Evolutionary conservation across 2,113 vertebrate species (phyloP), one percentile per base, ranked within the genome.

Genomic region (Paratilapia polleni): DNA sequence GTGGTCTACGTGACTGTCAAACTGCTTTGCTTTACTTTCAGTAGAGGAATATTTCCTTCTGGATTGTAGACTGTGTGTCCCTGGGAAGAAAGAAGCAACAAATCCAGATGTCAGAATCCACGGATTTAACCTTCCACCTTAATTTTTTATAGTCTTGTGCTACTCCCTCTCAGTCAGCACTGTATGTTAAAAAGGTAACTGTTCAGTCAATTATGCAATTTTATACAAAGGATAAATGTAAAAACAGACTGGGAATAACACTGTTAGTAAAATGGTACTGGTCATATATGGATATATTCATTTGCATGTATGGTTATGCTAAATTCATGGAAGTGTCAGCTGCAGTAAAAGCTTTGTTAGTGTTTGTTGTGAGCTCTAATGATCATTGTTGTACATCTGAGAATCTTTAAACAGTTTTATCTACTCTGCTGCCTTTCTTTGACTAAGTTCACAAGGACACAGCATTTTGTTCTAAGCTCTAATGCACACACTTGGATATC

Each of bases 181-280:
- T 47, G 52, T 5, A 49, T 57, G 36, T 63, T n/a, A 20, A 26
- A 43, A 43, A 26, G 2, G 14, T 68, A 43, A 68, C 26, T 47
- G 26, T 68, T 19, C 64, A 68, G 60, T 77, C 61, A 83, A 61
- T 87, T 92, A 88, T 83, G 82, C 82, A 85, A 90, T 81, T 90
- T 70, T 89, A 82, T 84, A 82, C 26, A 2, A 31, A 64, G 24
- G 66, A 82, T 22, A 66, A 20, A 61, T 47, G 61, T 75, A 57
- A 58, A 47, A 76, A 31, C 14, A 81, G n/a, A 68, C 70, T 20
- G 36, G 24, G 52, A 59, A 38, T 80, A 73, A 74, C 52, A 52
- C 28, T 47, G 52, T 74, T 43, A 8, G 8, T 26, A 68, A 12
- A 34, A 54, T 36, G 36, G 36, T 38, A 80, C 24, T 47, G 73